phyloP scores from a whole-genome alignment of 2,113 vertebrate species.

The Oxyura jamaicensis region DNA sequence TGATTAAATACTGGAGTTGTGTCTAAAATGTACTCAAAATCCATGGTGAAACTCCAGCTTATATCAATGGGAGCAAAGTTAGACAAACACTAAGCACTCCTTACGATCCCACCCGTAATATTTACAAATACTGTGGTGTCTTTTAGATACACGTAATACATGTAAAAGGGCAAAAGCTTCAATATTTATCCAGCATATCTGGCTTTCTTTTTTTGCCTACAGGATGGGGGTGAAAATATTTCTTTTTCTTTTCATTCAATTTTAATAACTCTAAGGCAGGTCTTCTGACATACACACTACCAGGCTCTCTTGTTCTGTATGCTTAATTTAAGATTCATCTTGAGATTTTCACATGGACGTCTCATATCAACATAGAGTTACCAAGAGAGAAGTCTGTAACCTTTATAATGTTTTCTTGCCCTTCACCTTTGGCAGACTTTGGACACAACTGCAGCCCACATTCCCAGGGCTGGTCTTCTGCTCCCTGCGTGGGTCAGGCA shows the following conservation, averaged over 20 bases:
- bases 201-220: not conserved
- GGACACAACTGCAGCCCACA: not conserved
- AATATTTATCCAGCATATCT: not conserved
- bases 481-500: accelerated
- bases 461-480: not conserved
- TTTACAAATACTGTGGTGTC: not conserved
- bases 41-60: not conserved
- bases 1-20: not conserved
- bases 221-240: not conserved
- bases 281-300: not conserved
- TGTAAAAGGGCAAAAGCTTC: constrained; percentile 6
- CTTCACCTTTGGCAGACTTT: not conserved
- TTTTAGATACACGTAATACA: not conserved
- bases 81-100: not conserved
- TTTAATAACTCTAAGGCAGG: not conserved
- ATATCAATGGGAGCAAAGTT: not conserved
- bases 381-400: not conserved
- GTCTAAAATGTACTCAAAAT: constrained; percentile 1
- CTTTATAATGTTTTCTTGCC: not conserved
- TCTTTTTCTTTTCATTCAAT: not conserved
- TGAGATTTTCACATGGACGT: accelerated
- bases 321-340: not conserved
- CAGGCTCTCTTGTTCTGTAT: not conserved
- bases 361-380: not conserved
- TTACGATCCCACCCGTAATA: not conserved